Base-by-base conservation (phyloP, 1,140 invertebrate genomes). In the Plutomurus gul region DNA sequence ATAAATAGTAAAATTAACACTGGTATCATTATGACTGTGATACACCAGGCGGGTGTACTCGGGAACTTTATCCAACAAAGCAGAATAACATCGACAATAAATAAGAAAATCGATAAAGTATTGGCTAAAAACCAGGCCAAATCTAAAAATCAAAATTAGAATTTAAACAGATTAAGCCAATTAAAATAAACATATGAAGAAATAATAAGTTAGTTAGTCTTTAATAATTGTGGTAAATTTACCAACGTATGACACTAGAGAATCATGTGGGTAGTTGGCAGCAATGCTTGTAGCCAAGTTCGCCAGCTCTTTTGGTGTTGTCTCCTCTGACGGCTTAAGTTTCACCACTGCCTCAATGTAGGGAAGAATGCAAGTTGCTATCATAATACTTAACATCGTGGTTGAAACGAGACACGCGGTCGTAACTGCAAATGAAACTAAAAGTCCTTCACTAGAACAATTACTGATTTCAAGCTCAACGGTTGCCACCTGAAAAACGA, bases 81-180 rank as follows among this genome's bases (percentile, higher is more conserved):
- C 4, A 91, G 85, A 16, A 88, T 89, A 39, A 92, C 89, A 84
- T 92, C 91, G 6, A 89, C 84, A 6, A 92, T 85, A 84, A 92
- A 92, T 10, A 92, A 85, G 22, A 92, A 85, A 47, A 92, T 90
- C 10, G 76, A 78, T 6, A 84, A 56, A 13, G 82, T 81, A 49
- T 84, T 84, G 39, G 82, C 82, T 27, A 84, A 40, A 8, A 84
- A 75, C 82, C 77, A 81, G 4, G 60, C 47, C 4, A 81, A 39
- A 37, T 80, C 76, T 4, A n/a, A n/a, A n/a, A n/a, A n/a, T n/a
- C n/a, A n/a, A n/a, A n/a, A n/a, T n/a, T n/a, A n/a, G n/a, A n/a
- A n/a, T n/a, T n/a, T n/a, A n/a, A 8, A 11, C 8, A 60, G 20
- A 60, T 60, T 22, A 60, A 10, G 8, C 20, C 20, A 60, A 22